Base-by-base conservation (phyloP, 2,797 vertebrate species). In the Myripristis murdjan region DNA sequence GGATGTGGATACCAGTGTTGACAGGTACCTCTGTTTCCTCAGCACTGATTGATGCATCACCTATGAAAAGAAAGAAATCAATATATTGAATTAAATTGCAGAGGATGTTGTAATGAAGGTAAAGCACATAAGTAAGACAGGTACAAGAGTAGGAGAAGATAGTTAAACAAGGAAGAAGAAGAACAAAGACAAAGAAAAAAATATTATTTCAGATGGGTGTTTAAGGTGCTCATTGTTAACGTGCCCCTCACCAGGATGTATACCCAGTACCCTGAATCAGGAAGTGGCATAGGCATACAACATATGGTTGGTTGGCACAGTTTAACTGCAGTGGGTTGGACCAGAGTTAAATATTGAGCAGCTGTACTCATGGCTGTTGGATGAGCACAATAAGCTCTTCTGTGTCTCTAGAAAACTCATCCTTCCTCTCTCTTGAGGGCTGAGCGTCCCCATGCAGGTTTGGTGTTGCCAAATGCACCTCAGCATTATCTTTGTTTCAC, bases 11-110 rank as follows among this genome's bases (percentile, higher is more conserved):
- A 20, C 2, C 15, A 43, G 12, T 43, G 3, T 14, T 4, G 33
- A 3, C 43, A 12, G 0, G 5, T 89, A 93, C 91, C 90, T 91
- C 49, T 2, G 67, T 73, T 11, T 93, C 90, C 70, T 94, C 90
- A 51, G 81, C 90, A 31, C 64, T 75, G 59, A 81, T 43, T 20
- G 91, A 86, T 16, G 70, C 43, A 69, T 93, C 89, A 53, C 94
- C 93, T 95, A 44, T 48, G 16, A 78, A 81, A 64, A 60, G 2
- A 61, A 1, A 78, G 12, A 67, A 49, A 62, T 43, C 0, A 22
- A 33, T 53, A 11, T 6, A 52, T 26, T 59, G 16, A 60, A 35
- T 33, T 4, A 53, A 14, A 22, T 70, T 24, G 3, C 56, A 74
- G 64, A 57, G 20, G 5, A 0, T 23, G 33, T 0, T 3, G 3